These are phyloP conservation scores for Spizella passerina DNA, from an alignment of 2,797 vertebrate species.

Conservation along the genomic window DNA sequence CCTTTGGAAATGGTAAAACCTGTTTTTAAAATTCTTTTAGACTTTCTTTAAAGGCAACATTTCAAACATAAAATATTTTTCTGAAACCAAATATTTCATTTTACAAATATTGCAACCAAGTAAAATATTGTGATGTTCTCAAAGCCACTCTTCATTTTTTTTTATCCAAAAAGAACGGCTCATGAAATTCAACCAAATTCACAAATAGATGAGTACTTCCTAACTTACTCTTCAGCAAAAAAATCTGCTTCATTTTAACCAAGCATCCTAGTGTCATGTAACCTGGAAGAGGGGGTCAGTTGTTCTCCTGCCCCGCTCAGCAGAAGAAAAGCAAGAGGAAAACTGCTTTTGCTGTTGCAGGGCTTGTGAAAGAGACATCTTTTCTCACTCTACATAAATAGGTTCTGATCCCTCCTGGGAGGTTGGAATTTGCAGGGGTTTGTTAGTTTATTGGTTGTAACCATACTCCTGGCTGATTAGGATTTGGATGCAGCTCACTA, in stretches of 20 bases:
- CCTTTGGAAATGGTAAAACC: not conserved
- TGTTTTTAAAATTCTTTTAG: not conserved
- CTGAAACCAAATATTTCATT: not conserved
- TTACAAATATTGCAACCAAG: not conserved
- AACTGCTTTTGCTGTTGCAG: not conserved
- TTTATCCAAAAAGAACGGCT: not conserved
- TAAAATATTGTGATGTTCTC: not conserved
- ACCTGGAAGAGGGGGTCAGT: not conserved
- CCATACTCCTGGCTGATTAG: not conserved
- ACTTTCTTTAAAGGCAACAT: not conserved
- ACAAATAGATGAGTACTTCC: not conserved
- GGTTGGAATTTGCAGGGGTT: not conserved
- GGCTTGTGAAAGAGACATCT: not conserved
- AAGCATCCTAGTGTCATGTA: not conserved
- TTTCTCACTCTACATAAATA: not conserved
- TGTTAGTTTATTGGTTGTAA: conserved; percentile 10
- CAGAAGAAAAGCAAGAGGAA: not conserved
- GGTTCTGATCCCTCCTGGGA: not conserved
- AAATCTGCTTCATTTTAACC: not conserved
- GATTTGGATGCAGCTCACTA: not conserved
- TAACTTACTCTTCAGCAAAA: not conserved
- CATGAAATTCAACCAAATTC: not conserved
- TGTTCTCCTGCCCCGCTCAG: not conserved
- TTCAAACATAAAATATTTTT: not conserved
- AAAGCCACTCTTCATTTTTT: not conserved